Base-by-base conservation (phyloP, 2,888 invertebrate species). In the Tetanocera ferruginea region DNA sequence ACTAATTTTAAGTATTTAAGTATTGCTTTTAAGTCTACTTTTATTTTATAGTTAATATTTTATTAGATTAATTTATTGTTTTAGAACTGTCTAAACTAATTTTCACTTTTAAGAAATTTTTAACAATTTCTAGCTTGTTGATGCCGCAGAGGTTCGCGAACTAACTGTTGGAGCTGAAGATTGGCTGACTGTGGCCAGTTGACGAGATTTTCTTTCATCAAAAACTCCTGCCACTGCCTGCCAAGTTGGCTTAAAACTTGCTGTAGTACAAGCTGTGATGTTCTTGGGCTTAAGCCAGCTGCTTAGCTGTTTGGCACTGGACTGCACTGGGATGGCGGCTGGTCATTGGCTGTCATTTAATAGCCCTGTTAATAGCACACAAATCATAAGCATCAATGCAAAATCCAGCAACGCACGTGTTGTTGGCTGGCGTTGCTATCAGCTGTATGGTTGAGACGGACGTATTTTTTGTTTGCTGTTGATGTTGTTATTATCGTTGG, bases 361-460 rank as follows among this genome's bases (percentile, higher is more conserved):
- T 55, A 31, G 9, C 31, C n/a, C 64, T 31, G 64, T 8, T 31
- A 31, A 11, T n/a, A 19, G 25, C 64, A 25, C 23, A 55, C 55
- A 55, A 55, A 55, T 55, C n/a, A 55, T 55, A 80, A 79, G 79
- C 83, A 76, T 80, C 76, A 52, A 49, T 81, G 74, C 72, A 71
- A 78, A 43, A 81, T 82, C 79, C 85, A 76, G 76, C 72, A 60
- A 80, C 79, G 80, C 78, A 82, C 83, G 78, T 76, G 77, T 80
- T 82, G 75, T 77, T 80, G 76, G 76, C 80, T 82, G 75, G 83
- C 84, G 75, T 82, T 82, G 25, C 81, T 85, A 73, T 76, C 80
- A 80, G 85, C 87, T 88, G 88, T 87, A 88, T 88, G 85, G 87
- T 89, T 88, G 89, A 88, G 88, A 89, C 88, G 88, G 86, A 89